Evolutionary conservation across 2,888 invertebrate species (phyloP), one percentile per base, ranked within the genome.

Genomic region (Thumatha senex): DNA sequence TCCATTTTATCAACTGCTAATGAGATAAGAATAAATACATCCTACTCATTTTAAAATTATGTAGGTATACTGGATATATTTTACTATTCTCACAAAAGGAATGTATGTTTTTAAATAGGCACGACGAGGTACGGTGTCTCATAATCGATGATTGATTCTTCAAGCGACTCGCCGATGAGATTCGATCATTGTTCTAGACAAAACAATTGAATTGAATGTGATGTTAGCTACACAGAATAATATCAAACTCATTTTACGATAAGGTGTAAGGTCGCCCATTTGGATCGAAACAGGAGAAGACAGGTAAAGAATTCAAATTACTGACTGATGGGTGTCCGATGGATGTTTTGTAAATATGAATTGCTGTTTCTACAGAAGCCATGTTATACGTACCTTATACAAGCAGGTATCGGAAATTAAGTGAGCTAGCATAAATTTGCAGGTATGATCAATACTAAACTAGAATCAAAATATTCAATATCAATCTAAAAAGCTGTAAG

Each of bases 401-500:
- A 2, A 24, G 18, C 5, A 24, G 18, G 18, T 24, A 24, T 5
- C 18, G 2, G 5, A 24, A 24, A 24, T 5, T 24, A 24, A 24
- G 18, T 24, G 18, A 24, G 2, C 18, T 24, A 24, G 18, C 18
- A 24, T 24, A 24, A 24, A 24, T 24, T 5, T 24, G 5, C 18
- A 24, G 5, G 51, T 48, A 42, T 4, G 11, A 18, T 18, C 39
- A 11, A 39, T n/a, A 24, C 24, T 51, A 51, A 39, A 38, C 42
- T 53, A 55, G 50, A 47, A 51, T 45, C 38, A 39, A 59, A n/a
- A n/a, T n/a, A 47, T 49, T 45, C 33, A 41, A 44, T 30, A 24
- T 43, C 34, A 18, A 43, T 29, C 43, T 48, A 46, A 35, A 31
- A 46, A 50, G 57, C 57, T 50, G 49, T 50, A 58, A 68, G 70